These are phyloP conservation scores for Toxonevra muliebris DNA, from an alignment of 2,888 invertebrate genomes.

Conservation along the genomic window DNA sequence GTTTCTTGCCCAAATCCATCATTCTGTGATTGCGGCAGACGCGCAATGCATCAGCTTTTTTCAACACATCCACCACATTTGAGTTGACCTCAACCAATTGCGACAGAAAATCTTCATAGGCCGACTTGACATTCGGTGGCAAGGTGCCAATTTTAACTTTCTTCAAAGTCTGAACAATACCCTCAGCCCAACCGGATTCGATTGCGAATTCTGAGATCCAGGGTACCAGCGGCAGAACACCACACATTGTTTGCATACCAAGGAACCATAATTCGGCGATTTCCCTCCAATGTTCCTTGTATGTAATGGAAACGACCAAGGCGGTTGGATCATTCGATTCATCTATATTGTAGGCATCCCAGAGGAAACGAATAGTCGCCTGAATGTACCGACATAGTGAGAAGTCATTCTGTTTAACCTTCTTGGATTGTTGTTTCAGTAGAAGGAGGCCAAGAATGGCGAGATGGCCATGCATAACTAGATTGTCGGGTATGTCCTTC, in stretches of 20 bases:
- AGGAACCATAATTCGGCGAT: conserved; percentile 92
- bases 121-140: conserved; percentile 85
- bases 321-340: conserved; percentile 85
- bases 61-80: conserved; percentile 77
- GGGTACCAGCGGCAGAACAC: conserved; percentile 80
- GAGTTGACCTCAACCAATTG: conserved; percentile 84
- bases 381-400: conserved; percentile 90
- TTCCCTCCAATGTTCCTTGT: conserved; percentile 90
- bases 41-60: conserved; percentile 82
- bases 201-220: conserved; percentile 92
- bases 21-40: conserved; percentile 87
- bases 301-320: conserved; percentile 83
- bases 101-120: conserved; percentile 89
- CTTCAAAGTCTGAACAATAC: conserved; percentile 81
- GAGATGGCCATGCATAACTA: conserved; percentile 86
- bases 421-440: conserved; percentile 83
- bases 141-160: conserved; percentile 85
- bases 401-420: conserved; percentile 87
- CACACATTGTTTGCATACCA: conserved; percentile 92
- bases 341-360: conserved; percentile 92
- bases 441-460: conserved; percentile 83
- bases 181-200: conserved; percentile 94
- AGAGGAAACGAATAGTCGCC: conserved; percentile 87
- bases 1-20: conserved; percentile 88
- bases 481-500: conserved; percentile 83